Percentiles rank a stretch among this genome's conserved stretches.
phyloP scores from a whole-genome alignment of 2,113 vertebrate genomes.

The Apeltes quadracus region DNA sequence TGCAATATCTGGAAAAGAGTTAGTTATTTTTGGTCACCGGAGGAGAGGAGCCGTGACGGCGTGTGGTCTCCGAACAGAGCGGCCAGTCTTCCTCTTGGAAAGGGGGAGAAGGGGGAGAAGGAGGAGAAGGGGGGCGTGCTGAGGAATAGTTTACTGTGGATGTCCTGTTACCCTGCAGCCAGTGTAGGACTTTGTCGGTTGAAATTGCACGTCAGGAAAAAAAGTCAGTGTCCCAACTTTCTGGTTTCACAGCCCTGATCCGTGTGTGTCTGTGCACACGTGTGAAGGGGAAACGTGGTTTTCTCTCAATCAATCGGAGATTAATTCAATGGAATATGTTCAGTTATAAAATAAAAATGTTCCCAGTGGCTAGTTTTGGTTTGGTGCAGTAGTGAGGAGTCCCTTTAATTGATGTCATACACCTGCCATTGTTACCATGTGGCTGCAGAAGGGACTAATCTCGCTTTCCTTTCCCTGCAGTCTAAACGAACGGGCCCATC shows the following conservation, averaged over 20 bases:
- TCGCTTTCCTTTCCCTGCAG: slow-evolving; percentile 71
- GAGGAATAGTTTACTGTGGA: slow-evolving; percentile 59
- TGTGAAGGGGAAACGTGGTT: background rate
- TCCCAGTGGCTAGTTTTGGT: slow-evolving; percentile 1
- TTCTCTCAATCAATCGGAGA: background rate
- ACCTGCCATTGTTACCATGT: background rate
- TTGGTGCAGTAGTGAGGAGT: slow-evolving; percentile 17
- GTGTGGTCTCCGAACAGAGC: slow-evolving; percentile 79
- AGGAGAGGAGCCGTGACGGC: slow-evolving; percentile 76
- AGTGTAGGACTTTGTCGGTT: slow-evolving; percentile 56
- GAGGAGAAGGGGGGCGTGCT: background rate
- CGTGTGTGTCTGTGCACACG: slow-evolving; percentile 22
- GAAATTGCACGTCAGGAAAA: slow-evolving; percentile 48
- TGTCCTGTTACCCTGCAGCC: slow-evolving; percentile 67
- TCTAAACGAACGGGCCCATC: slow-evolving; percentile 96
- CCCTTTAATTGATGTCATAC: slow-evolving; percentile 13
- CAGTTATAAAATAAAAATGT: background rate
- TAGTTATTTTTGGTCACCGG: slow-evolving; percentile 75
- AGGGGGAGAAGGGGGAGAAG: slow-evolving; percentile 40
- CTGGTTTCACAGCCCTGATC: slow-evolving; percentile 35
- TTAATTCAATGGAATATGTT: slow-evolving; percentile 6
- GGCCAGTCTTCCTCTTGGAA: slow-evolving; percentile 72
- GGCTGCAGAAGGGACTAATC: slow-evolving; percentile 33
- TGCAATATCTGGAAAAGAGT: slow-evolving; percentile 62
- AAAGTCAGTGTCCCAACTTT: slow-evolving; percentile 39